Percentiles rank a stretch among this genome's conserved stretches.
phyloP scores from a whole-genome alignment of 1,140 invertebrate species.

The Papilio glaucus region DNA sequence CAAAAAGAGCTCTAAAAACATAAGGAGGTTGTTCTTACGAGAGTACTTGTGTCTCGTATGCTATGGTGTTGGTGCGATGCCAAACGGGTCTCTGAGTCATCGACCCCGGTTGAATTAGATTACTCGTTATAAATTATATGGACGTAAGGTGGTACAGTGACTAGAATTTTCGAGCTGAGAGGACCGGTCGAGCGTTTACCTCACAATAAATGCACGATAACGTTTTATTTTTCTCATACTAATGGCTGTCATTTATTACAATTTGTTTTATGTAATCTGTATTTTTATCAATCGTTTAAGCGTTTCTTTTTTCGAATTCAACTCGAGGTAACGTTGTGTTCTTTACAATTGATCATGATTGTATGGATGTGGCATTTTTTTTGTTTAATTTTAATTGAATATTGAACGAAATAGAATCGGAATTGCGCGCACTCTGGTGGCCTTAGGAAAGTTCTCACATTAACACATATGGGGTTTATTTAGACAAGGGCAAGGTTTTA shows the following conservation, averaged over 20 bases:
- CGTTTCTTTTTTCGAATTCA: constrained; percentile 27
- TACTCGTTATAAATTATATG: constrained; percentile 55
- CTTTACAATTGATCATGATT: constrained; percentile 3
- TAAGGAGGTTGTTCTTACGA: constrained; percentile 13
- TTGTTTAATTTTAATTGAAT: too few species aligned
- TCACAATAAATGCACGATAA: constrained; percentile 34
- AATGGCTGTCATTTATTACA: constrained; percentile 39
- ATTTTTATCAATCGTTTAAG: constrained; percentile 36
- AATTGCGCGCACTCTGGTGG: too few species aligned
- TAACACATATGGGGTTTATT: too few species aligned
- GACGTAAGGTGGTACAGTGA: constrained; percentile 42
- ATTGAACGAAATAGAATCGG: too few species aligned
- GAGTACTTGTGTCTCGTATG: constrained; percentile 35
- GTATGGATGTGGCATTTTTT: constrained; percentile 12
- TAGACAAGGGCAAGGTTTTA: too few species aligned
- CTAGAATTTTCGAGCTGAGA: constrained; percentile 47
- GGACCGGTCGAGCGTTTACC: constrained; percentile 38
- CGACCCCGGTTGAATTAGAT: constrained; percentile 57
- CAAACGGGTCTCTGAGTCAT: constrained; percentile 53
- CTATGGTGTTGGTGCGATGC: constrained; percentile 51
- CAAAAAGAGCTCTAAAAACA: not conserved
- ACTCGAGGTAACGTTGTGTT: not conserved
- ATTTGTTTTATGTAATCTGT: constrained; percentile 39
- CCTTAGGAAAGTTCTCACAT: too few species aligned
- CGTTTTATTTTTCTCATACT: constrained; percentile 36